Evolutionary conservation across 2,113 vertebrate species (phyloP).

Genomic region (Saguinus imperator): DNA sequence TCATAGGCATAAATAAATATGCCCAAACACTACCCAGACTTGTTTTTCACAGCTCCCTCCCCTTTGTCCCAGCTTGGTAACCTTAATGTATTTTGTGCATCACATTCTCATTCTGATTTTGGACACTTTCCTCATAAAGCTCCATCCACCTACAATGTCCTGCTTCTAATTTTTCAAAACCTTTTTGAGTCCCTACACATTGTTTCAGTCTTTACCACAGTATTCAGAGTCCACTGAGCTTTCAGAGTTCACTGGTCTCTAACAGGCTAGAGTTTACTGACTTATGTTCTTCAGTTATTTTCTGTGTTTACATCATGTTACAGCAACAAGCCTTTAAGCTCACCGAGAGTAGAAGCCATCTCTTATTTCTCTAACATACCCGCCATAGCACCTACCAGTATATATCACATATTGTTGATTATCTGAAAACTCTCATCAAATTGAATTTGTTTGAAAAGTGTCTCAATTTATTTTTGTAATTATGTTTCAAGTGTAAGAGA

Average conservation of each 20-base stretch:
- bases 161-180: not conserved
- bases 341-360: not conserved
- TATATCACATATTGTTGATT: not conserved
- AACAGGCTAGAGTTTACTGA: not conserved
- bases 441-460: not conserved
- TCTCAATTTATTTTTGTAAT: slow-evolving; percentile 8
- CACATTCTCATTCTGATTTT: not conserved
- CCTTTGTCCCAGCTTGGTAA: not conserved
- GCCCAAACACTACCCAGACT: not conserved
- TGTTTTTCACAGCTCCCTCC: not conserved
- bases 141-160: not conserved
- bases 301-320: not conserved
- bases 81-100: not conserved
- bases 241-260: not conserved
- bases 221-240: not conserved
- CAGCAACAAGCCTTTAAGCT: not conserved
- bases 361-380: not conserved
- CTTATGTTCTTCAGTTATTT: not conserved
- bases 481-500: slow-evolving; percentile 11
- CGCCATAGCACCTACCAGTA: not conserved
- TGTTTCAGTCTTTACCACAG: not conserved
- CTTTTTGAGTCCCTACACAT: not conserved
- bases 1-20: not conserved
- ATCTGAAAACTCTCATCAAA: not conserved
- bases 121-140: not conserved